Evolutionary conservation across 2,113 vertebrate species (phyloP).

Genomic region (Corvus hawaiiensis): DNA sequence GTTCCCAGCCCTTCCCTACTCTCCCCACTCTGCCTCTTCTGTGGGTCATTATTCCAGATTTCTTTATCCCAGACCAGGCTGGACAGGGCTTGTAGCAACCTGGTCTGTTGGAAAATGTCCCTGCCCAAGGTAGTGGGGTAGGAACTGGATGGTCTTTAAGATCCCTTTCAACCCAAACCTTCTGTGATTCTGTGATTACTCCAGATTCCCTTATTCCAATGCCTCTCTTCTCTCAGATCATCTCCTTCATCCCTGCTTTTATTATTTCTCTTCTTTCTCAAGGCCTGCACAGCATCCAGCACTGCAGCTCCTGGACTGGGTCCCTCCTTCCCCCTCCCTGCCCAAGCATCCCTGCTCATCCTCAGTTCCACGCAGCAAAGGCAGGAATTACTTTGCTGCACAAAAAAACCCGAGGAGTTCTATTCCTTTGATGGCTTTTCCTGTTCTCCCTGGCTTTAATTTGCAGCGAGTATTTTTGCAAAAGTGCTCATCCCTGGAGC

Average conservation of each 20-base stretch:
- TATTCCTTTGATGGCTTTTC: neutral
- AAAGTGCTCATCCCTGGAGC: neutral
- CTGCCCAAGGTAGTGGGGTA: neutral
- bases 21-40: neutral
- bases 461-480: neutral
- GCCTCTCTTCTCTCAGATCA: neutral
- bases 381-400: neutral
- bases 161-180: neutral
- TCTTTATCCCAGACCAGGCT: neutral
- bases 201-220: neutral
- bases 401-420: neutral
- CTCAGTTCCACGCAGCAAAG: neutral
- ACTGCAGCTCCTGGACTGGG: neutral
- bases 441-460: neutral
- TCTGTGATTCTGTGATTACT: neutral
- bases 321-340: neutral
- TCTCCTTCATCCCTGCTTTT: neutral
- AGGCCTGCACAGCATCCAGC: neutral
- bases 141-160: neutral
- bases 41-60: neutral
- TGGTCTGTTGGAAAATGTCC: neutral
- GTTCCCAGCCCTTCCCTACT: neutral
- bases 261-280: neutral
- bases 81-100: accelerated
- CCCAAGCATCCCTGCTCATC: neutral